Percentiles rank a stretch among this genome's conserved stretches.
Evolutionary conservation across 2,797 vertebrate species (phyloP).

Genomic region (Syncerus caffer): DNA sequence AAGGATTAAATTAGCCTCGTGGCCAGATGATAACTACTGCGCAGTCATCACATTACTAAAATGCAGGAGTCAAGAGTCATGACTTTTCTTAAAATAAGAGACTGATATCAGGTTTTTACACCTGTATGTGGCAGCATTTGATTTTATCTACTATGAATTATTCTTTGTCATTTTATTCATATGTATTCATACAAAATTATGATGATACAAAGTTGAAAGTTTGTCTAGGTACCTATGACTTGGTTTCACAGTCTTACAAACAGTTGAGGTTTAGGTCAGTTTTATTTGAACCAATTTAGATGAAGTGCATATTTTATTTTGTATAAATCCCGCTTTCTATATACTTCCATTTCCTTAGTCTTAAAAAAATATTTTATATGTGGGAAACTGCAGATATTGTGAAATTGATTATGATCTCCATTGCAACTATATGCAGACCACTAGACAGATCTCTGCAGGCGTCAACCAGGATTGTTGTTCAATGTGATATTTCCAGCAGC

Average conservation of each 20-base stretch:
- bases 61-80: neutral
- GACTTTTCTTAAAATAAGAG: neutral
- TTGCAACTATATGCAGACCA: neutral
- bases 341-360: neutral
- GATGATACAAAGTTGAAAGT: neutral
- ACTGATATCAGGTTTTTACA: neutral
- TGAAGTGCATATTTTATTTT: neutral
- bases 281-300: neutral
- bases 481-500: neutral
- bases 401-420: neutral
- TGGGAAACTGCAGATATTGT: neutral
- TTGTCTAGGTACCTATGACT: neutral
- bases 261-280: neutral
- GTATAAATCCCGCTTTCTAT: neutral
- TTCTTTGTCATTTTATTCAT: neutral
- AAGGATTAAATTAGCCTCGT: slow-evolving; percentile 60
- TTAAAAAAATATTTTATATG: neutral
- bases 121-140: neutral
- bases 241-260: neutral
- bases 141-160: neutral
- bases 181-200: neutral
- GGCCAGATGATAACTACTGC: slow-evolving; percentile 50
- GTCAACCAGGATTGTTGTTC: neutral
- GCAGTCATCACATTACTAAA: slow-evolving; percentile 49
- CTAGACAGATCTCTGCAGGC: neutral